Conservation (phyloP, 2,888 invertebrate species). For the Philonicus albiceps region DNA sequence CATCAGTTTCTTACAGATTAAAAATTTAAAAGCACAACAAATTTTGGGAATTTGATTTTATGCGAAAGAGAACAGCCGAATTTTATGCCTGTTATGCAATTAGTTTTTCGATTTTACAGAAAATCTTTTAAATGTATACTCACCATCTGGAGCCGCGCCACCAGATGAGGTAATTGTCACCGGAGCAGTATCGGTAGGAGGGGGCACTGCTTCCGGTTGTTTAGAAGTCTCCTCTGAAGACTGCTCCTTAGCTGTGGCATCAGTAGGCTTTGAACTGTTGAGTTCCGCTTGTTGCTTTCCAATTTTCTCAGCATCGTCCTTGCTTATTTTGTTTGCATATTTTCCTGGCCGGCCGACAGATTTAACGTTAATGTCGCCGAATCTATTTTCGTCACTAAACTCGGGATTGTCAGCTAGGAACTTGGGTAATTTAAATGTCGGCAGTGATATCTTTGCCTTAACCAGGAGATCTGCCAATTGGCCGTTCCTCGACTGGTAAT, state of each 20-base stretch:
- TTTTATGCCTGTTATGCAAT: too few relatives aligned
- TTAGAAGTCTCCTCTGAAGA: background rate
- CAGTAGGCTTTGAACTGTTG: background rate
- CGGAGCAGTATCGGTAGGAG: background rate
- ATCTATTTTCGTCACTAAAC: conserved; percentile 36
- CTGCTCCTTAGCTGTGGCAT: background rate
- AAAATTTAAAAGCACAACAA: too few relatives aligned
- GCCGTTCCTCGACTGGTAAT: conserved; percentile 50
- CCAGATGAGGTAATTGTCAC: background rate
- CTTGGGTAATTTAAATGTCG: conserved; percentile 48
- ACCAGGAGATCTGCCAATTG: conserved; percentile 50
- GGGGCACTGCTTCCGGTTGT: background rate
- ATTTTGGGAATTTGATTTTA: too few relatives aligned
- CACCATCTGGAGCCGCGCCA: background rate
- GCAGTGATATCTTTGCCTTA: conserved; percentile 50
- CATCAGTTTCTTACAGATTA: too few relatives aligned
- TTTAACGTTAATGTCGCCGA: conserved; percentile 2
- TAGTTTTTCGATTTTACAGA: too few relatives aligned
- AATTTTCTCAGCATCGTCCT: conserved; percentile 15
- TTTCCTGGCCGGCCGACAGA: conserved; percentile 46
- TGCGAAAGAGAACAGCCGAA: too few relatives aligned
- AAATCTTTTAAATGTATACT: background rate
- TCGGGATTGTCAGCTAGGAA: conserved; percentile 48
- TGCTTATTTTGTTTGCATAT: conserved; percentile 33
- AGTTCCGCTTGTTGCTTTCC: background rate